Evolutionary conservation across 1,140 invertebrate genomes (phyloP), one percentile per base, ranked within the genome.

Genomic region (Sinella curviseta): DNA sequence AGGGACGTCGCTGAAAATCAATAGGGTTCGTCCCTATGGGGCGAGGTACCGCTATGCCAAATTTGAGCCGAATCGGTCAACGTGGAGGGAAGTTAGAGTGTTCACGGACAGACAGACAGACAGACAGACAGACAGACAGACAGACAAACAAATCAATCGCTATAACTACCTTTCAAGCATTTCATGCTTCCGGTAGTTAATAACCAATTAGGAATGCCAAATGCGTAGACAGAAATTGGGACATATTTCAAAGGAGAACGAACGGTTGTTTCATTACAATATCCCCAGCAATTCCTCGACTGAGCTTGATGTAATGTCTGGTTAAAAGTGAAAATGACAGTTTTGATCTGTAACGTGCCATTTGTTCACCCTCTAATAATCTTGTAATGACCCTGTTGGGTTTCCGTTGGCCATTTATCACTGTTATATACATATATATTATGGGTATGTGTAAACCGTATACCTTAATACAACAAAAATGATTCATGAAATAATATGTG

Each of bases 351-450:
- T 60, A 60, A 60, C 24, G 24, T 60, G 55, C 24, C 24, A 60
- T 60, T n/a, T 60, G 26, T 24, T 70, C 31, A 31, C 65, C 65
- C 65, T 70, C 65, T 70, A 70, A 70, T 70, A 70, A 70, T 70
- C 65, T 70, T 70, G 65, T 70, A 70, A 70, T 70, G 65, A 70
- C 31, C 65, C 65, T 70, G 65, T 70, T 70, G 30, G 65, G 65
- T 70, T 70, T 70, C 65, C 65, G 8, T 14, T 14, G 8, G 26
- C 65, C 65, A 70, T 70, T 70, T 70, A 24, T 70, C 65, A 70
- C 26, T 33, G 65, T 33, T 70, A 48, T 20, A 12, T 48, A 48
- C 39, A 48, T 48, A 12, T n/a, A n/a, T n/a, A n/a, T n/a, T n/a
- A n/a, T n/a, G n/a, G n/a, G n/a, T n/a, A n/a, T n/a, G n/a, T n/a